Conservation (phyloP, 1,140 invertebrate genomes). For the Atta colombica region DNA sequence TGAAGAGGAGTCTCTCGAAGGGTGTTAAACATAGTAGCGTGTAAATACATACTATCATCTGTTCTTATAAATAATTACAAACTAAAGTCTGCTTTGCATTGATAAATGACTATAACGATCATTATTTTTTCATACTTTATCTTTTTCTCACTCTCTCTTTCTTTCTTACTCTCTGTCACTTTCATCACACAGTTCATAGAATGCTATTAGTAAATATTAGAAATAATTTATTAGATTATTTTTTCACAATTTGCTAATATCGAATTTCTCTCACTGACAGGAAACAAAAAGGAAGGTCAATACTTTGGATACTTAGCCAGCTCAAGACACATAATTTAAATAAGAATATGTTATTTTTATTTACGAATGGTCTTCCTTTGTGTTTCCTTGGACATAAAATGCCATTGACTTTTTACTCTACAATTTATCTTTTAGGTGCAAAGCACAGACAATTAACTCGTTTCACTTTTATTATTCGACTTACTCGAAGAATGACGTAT, state of each 20-base stretch:
- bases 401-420: constrained; percentile 42
- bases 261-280: constrained; percentile 16
- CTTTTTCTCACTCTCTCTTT: constrained; percentile 44
- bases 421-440: constrained; percentile 48
- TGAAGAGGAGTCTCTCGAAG: constrained; percentile 48
- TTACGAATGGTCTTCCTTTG: constrained; percentile 41
- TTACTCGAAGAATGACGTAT: constrained; percentile 66
- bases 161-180: constrained; percentile 34
- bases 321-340: constrained; percentile 9
- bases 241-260: constrained; percentile 41
- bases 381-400: constrained; percentile 26
- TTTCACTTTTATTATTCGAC: constrained; percentile 66
- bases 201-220: constrained; percentile 20
- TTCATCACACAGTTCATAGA: constrained; percentile 51
- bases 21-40: constrained; percentile 60
- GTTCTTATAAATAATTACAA: constrained; percentile 79
- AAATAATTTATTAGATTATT: constrained; percentile 31
- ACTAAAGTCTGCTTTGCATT: constrained; percentile 80
- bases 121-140: constrained; percentile 61
- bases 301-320: background rate
- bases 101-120: constrained; percentile 82
- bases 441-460: constrained; percentile 62
- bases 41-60: constrained; percentile 67
- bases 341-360: constrained; percentile 37
- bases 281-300: constrained; percentile 26